phyloP scores from a whole-genome alignment of 1,140 invertebrate genomes.

The Tenebrio molitor region DNA sequence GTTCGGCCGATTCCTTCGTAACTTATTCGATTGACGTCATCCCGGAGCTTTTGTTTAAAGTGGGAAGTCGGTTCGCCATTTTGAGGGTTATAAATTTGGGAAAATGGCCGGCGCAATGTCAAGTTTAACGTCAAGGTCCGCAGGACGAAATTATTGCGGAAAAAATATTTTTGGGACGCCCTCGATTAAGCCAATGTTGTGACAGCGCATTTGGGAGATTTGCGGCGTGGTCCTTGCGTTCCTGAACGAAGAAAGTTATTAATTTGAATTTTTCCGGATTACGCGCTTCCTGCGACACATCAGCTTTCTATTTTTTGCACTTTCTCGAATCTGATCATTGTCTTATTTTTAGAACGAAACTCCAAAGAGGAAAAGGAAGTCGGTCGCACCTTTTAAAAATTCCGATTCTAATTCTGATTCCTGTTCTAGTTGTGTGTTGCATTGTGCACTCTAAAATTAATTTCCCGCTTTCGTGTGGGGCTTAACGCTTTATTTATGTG shows the following conservation, averaged over 20 bases:
- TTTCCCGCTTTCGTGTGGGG: background rate
- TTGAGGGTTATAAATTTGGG: too few species aligned
- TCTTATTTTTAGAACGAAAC: background rate
- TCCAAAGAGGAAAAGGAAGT: slow-evolving; percentile 1
- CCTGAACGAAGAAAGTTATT: slow-evolving; percentile 2
- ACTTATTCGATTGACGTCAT: too few species aligned
- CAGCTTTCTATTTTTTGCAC: slow-evolving; percentile 11
- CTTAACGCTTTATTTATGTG: background rate
- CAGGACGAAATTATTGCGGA: background rate
- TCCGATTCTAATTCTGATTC: background rate
- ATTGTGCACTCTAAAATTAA: background rate
- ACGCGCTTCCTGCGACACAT: background rate
- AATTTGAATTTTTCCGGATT: slow-evolving; percentile 10
- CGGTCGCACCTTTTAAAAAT: background rate
- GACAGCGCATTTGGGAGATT: too few species aligned
- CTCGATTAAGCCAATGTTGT: too few species aligned
- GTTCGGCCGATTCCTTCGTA: too few species aligned
- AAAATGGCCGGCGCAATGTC: background rate
- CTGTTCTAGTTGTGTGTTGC: background rate
- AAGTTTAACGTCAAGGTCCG: slow-evolving; percentile 1
- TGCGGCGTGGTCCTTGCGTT: too few species aligned
- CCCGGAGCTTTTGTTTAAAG: too few species aligned
- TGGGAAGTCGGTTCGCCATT: too few species aligned
- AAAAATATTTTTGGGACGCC: background rate
- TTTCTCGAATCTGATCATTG: slow-evolving; percentile 2